A percentile compares a stretch with the other conserved stretches of the same genome.
phyloP scores from a whole-genome alignment of 2,113 vertebrate species.

The Psittacula cyanocephala region DNA sequence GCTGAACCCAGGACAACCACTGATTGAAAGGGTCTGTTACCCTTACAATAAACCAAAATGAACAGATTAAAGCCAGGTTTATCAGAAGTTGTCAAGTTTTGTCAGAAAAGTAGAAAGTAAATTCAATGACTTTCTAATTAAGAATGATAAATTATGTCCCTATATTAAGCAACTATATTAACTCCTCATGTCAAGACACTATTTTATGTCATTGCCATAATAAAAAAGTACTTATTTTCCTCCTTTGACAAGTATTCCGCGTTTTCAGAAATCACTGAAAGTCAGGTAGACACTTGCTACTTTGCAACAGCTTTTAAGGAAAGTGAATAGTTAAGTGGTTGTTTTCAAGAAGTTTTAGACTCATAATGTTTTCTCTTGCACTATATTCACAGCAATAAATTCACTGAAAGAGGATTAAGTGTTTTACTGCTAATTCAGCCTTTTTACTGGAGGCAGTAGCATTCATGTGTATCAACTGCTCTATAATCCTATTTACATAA shows the following conservation, averaged over 20 bases:
- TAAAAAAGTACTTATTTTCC: not conserved
- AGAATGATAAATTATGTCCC: not conserved
- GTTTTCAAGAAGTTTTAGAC: not conserved
- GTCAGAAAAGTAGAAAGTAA: not conserved
- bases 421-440: slow-evolving; percentile 8
- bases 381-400: not conserved
- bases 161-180: not conserved
- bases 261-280: not conserved
- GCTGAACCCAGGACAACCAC: not conserved
- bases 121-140: not conserved
- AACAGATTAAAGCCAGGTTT: not conserved
- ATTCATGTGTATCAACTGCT: not conserved
- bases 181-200: not conserved
- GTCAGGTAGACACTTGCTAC: not conserved
- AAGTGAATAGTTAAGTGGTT: not conserved
- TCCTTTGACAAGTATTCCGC: not conserved
- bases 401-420: slow-evolving; percentile 18
- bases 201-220: not conserved
- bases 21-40: not conserved
- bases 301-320: not conserved
- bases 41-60: not conserved
- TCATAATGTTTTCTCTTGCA: not conserved
- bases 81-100: not conserved
- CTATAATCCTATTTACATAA: not conserved
- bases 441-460: not conserved